These are phyloP conservation scores for Melanotaenia pygmaea DNA, from an alignment of 2,797 vertebrate genomes.

Conservation along the genomic window DNA sequence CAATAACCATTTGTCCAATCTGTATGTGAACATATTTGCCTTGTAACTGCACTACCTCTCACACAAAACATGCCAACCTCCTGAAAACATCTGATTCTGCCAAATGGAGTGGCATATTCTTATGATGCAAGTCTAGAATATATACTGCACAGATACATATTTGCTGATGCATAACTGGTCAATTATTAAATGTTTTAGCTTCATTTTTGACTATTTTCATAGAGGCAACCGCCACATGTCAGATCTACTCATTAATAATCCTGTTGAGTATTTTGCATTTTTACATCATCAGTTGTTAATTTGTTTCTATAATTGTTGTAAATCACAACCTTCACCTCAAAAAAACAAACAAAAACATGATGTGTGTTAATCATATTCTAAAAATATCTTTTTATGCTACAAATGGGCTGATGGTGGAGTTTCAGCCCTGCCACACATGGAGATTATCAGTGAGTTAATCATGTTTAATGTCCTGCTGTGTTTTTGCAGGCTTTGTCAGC, in stretches of 20 bases:
- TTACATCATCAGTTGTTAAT: background rate
- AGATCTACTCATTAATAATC: background rate
- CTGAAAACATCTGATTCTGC: no score
- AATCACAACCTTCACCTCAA: background rate
- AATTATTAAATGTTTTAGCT: background rate
- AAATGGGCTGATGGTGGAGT: slow-evolving; percentile 61
- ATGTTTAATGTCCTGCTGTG: slow-evolving; percentile 41
- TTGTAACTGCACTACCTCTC: no score
- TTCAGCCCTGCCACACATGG: slow-evolving; percentile 35
- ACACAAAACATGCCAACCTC: no score
- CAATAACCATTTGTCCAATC: no score
- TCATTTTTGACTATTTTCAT: background rate
- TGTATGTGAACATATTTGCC: no score
- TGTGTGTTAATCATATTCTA: slow-evolving; percentile 21
- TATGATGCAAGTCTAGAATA: background rate
- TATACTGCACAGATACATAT: background rate
- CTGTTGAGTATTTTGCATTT: background rate
- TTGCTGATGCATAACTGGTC: background rate
- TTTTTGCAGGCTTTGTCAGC: slow-evolving; percentile 72
- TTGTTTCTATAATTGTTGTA: background rate
- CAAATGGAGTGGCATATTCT: no score
- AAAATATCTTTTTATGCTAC: slow-evolving; percentile 37
- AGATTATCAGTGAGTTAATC: slow-evolving; percentile 72
- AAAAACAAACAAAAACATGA: slow-evolving; percentile 11
- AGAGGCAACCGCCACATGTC: background rate